Percentiles rank a stretch among this genome's conserved stretches.
Conservation (phyloP, 1,140 invertebrate genomes). For the Hermatobates lingyangjiaoensis region DNA sequence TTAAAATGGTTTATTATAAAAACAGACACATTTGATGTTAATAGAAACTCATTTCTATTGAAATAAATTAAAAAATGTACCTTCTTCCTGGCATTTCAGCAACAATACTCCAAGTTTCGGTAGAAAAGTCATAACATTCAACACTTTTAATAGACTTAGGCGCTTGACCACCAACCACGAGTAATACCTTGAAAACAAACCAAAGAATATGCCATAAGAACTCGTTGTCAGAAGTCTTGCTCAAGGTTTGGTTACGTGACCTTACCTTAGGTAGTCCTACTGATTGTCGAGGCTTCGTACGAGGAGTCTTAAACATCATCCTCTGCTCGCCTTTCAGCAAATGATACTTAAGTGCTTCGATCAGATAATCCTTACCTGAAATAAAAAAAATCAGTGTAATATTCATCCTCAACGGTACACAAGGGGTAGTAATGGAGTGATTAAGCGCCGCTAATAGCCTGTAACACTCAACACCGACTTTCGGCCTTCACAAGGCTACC, state of each 20-base stretch:
- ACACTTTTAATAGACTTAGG: constrained; percentile 87
- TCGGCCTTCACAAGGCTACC: no score
- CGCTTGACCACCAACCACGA: constrained; percentile 88
- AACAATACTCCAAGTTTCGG: constrained; percentile 50
- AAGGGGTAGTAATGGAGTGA: no score
- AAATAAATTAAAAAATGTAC: no score
- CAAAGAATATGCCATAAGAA: no score
- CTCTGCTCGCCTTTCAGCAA: constrained; percentile 76
- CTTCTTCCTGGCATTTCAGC: constrained; percentile 73
- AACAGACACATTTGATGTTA: no score
- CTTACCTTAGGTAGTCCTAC: constrained; percentile 68
- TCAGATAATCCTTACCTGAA: constrained; percentile 65
- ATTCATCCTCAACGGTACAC: no score
- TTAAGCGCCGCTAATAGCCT: no score
- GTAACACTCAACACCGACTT: no score
- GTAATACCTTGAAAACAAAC: constrained; percentile 48
- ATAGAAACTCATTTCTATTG: no score
- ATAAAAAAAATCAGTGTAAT: background rate
- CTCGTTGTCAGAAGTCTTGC: no score
- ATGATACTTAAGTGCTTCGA: constrained; percentile 92
- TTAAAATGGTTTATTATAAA: no score
- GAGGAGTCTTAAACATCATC: constrained; percentile 51
- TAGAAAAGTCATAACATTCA: constrained; percentile 75
- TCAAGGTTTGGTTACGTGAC: no score
- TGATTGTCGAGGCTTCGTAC: constrained; percentile 68